Evolutionary conservation across 2,888 invertebrate species (phyloP), one percentile per base, ranked within the genome.

Genomic region (Drosophila austrosaltans): DNA sequence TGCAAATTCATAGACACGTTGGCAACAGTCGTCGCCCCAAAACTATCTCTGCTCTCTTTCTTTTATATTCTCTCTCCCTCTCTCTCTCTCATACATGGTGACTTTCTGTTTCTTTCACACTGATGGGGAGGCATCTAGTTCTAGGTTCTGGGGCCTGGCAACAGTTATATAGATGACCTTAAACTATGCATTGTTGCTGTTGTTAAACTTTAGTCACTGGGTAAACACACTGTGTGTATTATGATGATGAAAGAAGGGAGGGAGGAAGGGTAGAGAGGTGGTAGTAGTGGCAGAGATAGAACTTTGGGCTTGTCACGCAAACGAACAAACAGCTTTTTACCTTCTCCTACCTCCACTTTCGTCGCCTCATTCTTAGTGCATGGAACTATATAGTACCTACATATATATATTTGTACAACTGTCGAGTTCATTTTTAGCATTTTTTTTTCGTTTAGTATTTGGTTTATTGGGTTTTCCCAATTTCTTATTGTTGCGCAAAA

Each of bases 121-220:
- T 36, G 28, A 28, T 12, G 59, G 40, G 56, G 56, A 30, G 40
- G 56, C 32, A 30, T 48, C 48, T 48, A 48, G 48, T 48, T 48
- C 48, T 48, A 48, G 56, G 56, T 30, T 56, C 30, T 32, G 56
- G 56, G 56, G 67, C 66, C 66, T 71, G 76, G 78, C 68, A 79
- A 78, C 76, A 78, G 76, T 79, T 78, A 53, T 65, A 66, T 54
- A 63, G 73, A 54, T 72, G 79, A 80, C 79, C 78, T 81, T 79
- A 79, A 79, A 79, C 78, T 75, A 66, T 72, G 44, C 72, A 66
- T 63, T 25, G 25, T 22, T 25, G 25, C 32, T 32, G n/a, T 39
- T 44, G 54, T 20, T 22, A 60, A 63, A 66, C 77, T 77, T 69
- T 67, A 74, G 69, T 73, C 66, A 66, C 70, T 57, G n/a, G 40